Conservation (phyloP, 2,888 invertebrate species). For the Agrotis puta region DNA sequence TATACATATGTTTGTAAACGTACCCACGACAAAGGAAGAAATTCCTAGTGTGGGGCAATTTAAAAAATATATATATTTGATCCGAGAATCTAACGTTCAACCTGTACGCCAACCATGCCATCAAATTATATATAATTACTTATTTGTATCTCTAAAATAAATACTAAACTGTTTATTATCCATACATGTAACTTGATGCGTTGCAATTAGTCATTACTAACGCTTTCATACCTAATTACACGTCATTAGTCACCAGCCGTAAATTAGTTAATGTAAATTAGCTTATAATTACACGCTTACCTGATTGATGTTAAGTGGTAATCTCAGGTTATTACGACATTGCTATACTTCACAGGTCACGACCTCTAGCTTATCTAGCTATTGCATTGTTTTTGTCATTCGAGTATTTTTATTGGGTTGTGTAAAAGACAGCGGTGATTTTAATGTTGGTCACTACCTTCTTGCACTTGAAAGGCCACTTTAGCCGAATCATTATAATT, state of each 20-base stretch:
- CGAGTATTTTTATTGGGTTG: no score
- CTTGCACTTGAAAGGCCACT: no score
- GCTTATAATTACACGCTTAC: constrained; percentile 28
- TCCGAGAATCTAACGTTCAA: no score
- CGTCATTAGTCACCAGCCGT: constrained; percentile 30
- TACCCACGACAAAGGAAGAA: no score
- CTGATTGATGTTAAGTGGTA: constrained; percentile 26
- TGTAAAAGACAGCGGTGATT: no score
- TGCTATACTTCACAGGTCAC: neutral
- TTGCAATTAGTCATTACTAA: constrained; percentile 25
- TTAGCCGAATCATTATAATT: no score
- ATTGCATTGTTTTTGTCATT: neutral
- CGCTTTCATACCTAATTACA: constrained; percentile 22
- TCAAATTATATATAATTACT: no score
- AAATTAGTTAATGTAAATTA: constrained; percentile 44
- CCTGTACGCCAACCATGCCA: no score
- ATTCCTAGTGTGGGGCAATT: no score
- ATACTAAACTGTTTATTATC: neutral
- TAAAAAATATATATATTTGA: no score
- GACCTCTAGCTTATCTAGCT: neutral
- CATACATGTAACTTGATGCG: neutral
- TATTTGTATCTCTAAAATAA: neutral
- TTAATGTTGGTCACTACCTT: no score
- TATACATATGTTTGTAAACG: no score
- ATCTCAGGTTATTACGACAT: constrained; percentile 6